A percentile compares a stretch with the other conserved stretches of the same genome.
Evolutionary conservation across 1,140 invertebrate species (phyloP).

Genomic region (Calephelis nemesis): DNA sequence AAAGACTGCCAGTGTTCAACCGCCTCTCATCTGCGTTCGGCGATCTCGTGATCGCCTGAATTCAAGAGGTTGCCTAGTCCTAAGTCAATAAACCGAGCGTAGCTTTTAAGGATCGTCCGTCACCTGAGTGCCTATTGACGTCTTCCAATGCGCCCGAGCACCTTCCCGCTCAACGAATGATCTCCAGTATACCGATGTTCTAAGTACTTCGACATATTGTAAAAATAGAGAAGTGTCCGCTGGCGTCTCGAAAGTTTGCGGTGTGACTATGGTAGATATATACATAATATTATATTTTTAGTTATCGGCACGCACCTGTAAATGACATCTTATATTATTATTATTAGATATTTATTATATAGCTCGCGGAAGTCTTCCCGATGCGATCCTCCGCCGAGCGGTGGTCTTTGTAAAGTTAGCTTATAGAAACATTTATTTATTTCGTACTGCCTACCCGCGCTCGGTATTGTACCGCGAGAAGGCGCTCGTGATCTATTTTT

Average conservation of each 20-base stretch:
- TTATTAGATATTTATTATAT: slow-evolving; percentile 73
- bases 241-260: slow-evolving; percentile 77
- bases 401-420: slow-evolving; percentile 77
- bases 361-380: slow-evolving; percentile 76
- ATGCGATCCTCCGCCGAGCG: slow-evolving; percentile 75
- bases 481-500: slow-evolving; percentile 78
- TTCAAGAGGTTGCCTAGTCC: slow-evolving; percentile 54
- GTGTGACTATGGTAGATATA: slow-evolving; percentile 67
- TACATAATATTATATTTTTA: slow-evolving; percentile 49
- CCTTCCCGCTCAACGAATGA: slow-evolving; percentile 75
- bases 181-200: slow-evolving; percentile 74
- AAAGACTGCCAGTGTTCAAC: slow-evolving; percentile 86
- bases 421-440: slow-evolving; percentile 77
- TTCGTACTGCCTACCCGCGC: slow-evolving; percentile 74
- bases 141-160: slow-evolving; percentile 68
- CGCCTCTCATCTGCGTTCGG: slow-evolving; percentile 83
- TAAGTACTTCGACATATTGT: slow-evolving; percentile 65
- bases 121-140: slow-evolving; percentile 71
- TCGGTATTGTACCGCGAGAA: slow-evolving; percentile 75
- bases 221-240: slow-evolving; percentile 64
- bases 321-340: slow-evolving; percentile 75
- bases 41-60: slow-evolving; percentile 80
- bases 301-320: slow-evolving; percentile 76
- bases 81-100: slow-evolving; percentile 64
- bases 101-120: slow-evolving; percentile 69